Evolutionary conservation across 2,888 invertebrate genomes (phyloP).

Genomic region (Lycaena phlaeas): DNA sequence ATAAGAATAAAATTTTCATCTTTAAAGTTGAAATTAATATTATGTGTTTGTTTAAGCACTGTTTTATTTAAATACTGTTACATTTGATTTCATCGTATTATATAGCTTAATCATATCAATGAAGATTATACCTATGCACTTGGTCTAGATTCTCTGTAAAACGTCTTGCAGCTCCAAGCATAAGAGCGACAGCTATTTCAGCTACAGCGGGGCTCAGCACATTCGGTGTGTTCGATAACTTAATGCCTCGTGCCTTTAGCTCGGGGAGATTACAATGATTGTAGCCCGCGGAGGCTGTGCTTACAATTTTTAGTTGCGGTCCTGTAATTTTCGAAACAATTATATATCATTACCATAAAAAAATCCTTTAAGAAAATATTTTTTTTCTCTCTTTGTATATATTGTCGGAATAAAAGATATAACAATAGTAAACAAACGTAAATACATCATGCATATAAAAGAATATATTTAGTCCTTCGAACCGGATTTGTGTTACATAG

Average conservation of each 20-base stretch:
- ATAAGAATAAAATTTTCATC: too few species aligned
- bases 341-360: background rate
- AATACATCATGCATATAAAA: too few species aligned
- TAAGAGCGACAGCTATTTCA: conserved; percentile 83
- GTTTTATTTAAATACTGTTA: too few species aligned
- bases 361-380: too few species aligned
- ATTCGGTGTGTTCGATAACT: conserved; percentile 86
- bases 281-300: conserved; percentile 90
- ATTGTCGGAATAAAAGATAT: too few species aligned
- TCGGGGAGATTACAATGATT: conserved; percentile 88
- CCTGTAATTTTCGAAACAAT: conserved; percentile 48
- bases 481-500: too few species aligned
- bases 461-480: too few species aligned
- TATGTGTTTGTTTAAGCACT: too few species aligned
- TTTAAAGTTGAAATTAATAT: too few species aligned
- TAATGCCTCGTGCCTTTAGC: conserved; percentile 81
- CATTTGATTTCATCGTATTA: too few species aligned
- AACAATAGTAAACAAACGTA: too few species aligned
- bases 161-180: conserved; percentile 83
- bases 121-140: conserved; percentile 71
- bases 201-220: conserved; percentile 86
- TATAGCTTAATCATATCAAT: background rate
- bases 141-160: conserved; percentile 82
- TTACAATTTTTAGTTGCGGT: conserved; percentile 81
- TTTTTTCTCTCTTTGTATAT: too few species aligned